Evolutionary conservation across 2,888 invertebrate species (phyloP).

Genomic region (Lepidochrysops patricia): DNA sequence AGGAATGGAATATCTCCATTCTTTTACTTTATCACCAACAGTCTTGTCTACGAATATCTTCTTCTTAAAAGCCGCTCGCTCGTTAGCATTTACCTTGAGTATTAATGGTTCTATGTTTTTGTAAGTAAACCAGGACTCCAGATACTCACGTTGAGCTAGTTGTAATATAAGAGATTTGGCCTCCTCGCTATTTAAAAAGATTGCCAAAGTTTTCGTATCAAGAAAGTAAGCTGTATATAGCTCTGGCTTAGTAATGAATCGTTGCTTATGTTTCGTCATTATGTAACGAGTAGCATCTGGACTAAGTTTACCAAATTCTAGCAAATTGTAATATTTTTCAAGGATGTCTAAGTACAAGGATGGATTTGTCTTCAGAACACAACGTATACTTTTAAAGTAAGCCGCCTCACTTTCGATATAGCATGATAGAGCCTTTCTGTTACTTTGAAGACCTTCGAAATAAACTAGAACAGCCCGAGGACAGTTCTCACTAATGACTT

Average conservation of each 20-base stretch:
- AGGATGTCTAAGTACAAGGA: slow-evolving; percentile 37
- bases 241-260: slow-evolving; percentile 38
- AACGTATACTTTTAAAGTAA: slow-evolving; percentile 36
- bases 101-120: slow-evolving; percentile 40
- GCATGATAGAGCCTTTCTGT: slow-evolving; percentile 25
- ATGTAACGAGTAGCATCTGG: slow-evolving; percentile 35
- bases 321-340: slow-evolving; percentile 36
- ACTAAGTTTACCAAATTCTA: slow-evolving; percentile 26
- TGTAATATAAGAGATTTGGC: slow-evolving; percentile 36
- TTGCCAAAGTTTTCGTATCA: slow-evolving; percentile 36
- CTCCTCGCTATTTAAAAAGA: slow-evolving; percentile 34
- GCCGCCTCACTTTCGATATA: slow-evolving; percentile 28
- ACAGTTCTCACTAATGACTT: slow-evolving; percentile 39
- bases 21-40: slow-evolving; percentile 29
- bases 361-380: slow-evolving; percentile 36
- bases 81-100: slow-evolving; percentile 33
- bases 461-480: slow-evolving; percentile 37
- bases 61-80: slow-evolving; percentile 37
- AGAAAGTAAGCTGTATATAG: slow-evolving; percentile 38
- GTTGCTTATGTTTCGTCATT: slow-evolving; percentile 35
- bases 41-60: slow-evolving; percentile 38
- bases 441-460: slow-evolving; percentile 34
- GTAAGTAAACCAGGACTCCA: slow-evolving; percentile 37
- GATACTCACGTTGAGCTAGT: slow-evolving; percentile 39
- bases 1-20: slow-evolving; percentile 36